Evolutionary conservation across 2,888 invertebrate genomes (phyloP).

Genomic region (Aleiodes leptofemur): DNA sequence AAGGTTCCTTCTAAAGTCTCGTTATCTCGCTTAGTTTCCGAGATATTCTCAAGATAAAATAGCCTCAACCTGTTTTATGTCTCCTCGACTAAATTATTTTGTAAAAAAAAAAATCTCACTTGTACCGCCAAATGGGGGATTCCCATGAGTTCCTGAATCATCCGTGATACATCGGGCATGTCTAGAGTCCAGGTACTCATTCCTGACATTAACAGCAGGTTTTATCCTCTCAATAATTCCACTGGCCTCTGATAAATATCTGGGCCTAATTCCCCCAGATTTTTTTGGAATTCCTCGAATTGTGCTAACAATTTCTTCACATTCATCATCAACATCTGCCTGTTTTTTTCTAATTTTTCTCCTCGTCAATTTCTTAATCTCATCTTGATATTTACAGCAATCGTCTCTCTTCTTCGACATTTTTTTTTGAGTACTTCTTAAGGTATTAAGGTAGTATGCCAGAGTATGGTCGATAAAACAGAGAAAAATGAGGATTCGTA

Average conservation of each 20-base stretch:
- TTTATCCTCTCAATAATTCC: slow-evolving; percentile 56
- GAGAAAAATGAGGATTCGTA: too few species aligned
- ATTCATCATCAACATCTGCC: slow-evolving; percentile 38
- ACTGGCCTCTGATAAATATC: slow-evolving; percentile 41
- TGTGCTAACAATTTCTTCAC: not conserved
- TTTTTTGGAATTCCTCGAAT: slow-evolving; percentile 23
- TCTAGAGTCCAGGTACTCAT: slow-evolving; percentile 48
- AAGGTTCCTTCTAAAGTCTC: too few species aligned
- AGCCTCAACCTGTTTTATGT: too few species aligned
- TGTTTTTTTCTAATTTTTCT: slow-evolving; percentile 32
- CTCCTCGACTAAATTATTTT: too few species aligned
- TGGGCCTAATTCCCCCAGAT: slow-evolving; percentile 23
- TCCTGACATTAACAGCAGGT: slow-evolving; percentile 58
- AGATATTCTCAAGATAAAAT: too few species aligned
- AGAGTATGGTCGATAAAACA: too few species aligned
- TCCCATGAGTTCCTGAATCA: not conserved
- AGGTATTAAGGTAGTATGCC: not conserved
- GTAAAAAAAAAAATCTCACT: too few species aligned
- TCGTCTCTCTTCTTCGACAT: slow-evolving; percentile 34
- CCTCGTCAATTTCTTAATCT: slow-evolving; percentile 39
- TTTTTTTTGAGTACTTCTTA: not conserved
- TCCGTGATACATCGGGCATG: slow-evolving; percentile 52
- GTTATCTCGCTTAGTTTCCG: too few species aligned
- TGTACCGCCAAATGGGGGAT: not conserved
- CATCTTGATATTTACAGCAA: slow-evolving; percentile 48